Conservation (phyloP, 2,888 invertebrate genomes). For the Oegoconia quadripuncta region DNA sequence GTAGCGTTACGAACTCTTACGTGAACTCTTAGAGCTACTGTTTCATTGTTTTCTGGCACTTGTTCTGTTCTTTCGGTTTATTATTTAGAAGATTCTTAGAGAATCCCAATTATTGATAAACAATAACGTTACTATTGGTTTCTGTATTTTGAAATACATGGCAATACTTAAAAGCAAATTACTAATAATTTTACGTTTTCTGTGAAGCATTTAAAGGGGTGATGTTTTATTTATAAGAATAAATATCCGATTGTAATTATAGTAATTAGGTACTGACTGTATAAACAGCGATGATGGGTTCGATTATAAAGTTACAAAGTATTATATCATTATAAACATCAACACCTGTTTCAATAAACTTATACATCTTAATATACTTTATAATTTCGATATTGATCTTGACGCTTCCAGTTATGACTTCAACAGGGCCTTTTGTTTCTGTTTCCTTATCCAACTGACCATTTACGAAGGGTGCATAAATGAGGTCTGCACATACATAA, state of each 20-base stretch:
- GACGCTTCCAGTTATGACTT: conserved; percentile 10
- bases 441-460: conserved; percentile 59
- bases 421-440: conserved; percentile 37
- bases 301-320: too few species aligned
- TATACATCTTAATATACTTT: not conserved
- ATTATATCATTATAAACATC: too few species aligned
- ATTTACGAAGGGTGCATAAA: conserved; percentile 75
- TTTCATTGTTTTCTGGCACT: conserved; percentile 49
- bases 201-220: too few species aligned
- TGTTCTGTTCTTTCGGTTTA: conserved; percentile 30
- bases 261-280: too few species aligned
- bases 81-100: not conserved
- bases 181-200: too few species aligned
- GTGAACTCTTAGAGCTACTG: conserved; percentile 32
- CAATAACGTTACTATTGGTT: too few species aligned
- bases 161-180: too few species aligned
- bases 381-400: conserved; percentile 6
- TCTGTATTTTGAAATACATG: too few species aligned
- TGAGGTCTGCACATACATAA: conserved; percentile 45
- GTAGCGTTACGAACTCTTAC: conserved; percentile 41
- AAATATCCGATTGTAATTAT: too few species aligned
- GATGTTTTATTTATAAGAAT: too few species aligned
- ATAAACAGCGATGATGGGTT: too few species aligned
- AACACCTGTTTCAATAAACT: conserved; percentile 3
- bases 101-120: not conserved